Conservation (phyloP, 2,888 invertebrate genomes). For the Stegana nigrithorax region DNA sequence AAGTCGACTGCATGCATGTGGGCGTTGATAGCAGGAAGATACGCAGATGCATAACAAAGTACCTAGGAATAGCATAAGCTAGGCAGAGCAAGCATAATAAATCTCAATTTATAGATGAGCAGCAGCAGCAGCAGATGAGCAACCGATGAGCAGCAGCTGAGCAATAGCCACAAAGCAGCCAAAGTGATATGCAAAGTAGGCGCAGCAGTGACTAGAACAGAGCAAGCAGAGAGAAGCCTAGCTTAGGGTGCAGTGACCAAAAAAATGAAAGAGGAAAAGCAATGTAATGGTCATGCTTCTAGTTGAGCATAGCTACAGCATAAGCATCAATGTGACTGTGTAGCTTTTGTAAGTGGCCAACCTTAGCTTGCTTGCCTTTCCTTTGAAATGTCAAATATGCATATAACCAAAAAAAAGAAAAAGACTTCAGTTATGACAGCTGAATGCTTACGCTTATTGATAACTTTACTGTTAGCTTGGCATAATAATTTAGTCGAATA, state of each 20-base stretch:
- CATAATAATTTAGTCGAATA: background rate
- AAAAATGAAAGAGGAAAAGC: background rate
- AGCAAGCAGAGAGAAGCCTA: no score
- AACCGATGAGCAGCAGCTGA: background rate
- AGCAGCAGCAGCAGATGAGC: background rate
- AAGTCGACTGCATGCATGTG: background rate
- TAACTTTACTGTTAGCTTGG: constrained; percentile 15
- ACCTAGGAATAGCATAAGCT: no score
- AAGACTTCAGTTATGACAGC: constrained; percentile 11
- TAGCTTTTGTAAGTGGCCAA: no score
- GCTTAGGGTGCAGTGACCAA: background rate
- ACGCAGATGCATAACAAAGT: background rate
- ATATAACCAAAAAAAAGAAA: no score
- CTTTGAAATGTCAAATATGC: constrained; percentile 12
- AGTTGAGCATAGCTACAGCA: no score
- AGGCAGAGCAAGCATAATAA: no score
- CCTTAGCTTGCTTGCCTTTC: constrained; percentile 3
- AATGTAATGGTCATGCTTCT: background rate
- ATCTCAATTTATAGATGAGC: constrained; percentile 15
- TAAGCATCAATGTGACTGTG: no score
- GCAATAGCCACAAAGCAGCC: background rate
- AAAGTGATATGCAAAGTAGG: background rate
- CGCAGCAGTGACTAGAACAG: no score
- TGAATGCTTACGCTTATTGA: background rate
- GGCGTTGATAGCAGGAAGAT: constrained; percentile 2